A percentile compares a stretch with the other conserved stretches of the same genome.
phyloP scores from a whole-genome alignment of 2,113 vertebrate genomes.

The Balaeniceps rex region DNA sequence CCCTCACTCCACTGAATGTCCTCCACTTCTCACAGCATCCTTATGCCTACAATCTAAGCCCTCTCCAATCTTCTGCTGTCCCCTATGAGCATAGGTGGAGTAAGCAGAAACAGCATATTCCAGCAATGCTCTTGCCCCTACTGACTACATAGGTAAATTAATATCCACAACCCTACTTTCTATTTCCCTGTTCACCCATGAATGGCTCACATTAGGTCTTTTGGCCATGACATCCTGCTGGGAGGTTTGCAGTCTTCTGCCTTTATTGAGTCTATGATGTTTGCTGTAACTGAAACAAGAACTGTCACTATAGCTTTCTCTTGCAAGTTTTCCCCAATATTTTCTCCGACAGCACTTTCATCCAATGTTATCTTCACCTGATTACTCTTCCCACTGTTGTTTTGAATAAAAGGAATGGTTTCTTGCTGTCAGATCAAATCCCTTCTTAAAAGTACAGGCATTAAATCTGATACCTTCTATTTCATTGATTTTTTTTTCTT shows the following conservation, averaged over 20 bases:
- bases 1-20: not conserved
- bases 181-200: not conserved
- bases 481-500: not conserved
- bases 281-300: conserved; percentile 21
- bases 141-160: not conserved
- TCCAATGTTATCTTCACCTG: conserved; percentile 47
- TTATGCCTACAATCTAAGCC: not conserved
- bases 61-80: not conserved
- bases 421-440: conserved; percentile 26
- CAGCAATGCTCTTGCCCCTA: not conserved
- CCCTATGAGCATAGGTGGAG: not conserved
- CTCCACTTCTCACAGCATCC: not conserved
- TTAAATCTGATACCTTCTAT: not conserved
- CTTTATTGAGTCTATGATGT: not conserved
- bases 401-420: conserved; percentile 22
- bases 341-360: conserved; percentile 45
- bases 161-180: not conserved
- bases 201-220: not conserved
- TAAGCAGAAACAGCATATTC: not conserved
- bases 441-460: not conserved
- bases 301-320: conserved; percentile 39
- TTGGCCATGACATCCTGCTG: not conserved
- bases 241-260: not conserved
- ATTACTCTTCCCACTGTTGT: conserved; percentile 8
- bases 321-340: conserved; percentile 29